Evolutionary conservation across 2,888 invertebrate species (phyloP).

Genomic region (Torymus tubicola): DNA sequence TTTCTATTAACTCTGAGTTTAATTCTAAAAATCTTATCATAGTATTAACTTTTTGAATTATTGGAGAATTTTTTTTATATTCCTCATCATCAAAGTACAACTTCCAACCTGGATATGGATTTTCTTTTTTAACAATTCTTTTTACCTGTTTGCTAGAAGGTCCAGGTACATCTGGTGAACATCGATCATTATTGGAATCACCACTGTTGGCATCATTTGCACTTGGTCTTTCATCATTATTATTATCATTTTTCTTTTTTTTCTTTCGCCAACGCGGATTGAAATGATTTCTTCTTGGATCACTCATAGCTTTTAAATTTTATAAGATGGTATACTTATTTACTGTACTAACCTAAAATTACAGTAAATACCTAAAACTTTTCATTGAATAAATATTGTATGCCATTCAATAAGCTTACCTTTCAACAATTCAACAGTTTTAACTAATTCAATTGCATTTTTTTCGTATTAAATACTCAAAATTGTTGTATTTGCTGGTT

Average conservation of each 20-base stretch:
- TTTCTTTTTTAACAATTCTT: slow-evolving; percentile 58
- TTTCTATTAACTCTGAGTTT: slow-evolving; percentile 77
- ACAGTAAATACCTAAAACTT: not conserved
- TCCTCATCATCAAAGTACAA: slow-evolving; percentile 86
- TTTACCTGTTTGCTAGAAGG: slow-evolving; percentile 35
- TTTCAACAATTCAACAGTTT: no score
- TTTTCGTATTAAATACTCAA: no score
- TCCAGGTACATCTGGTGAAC: slow-evolving; percentile 19
- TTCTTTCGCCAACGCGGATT: slow-evolving; percentile 40
- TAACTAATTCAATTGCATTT: no score
- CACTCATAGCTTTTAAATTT: slow-evolving; percentile 30
- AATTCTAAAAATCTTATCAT: slow-evolving; percentile 79
- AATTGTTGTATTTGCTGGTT: not conserved
- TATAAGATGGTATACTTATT: not conserved
- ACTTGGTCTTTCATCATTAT: slow-evolving; percentile 3
- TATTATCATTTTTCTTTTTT: slow-evolving; percentile 25
- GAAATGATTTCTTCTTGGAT: slow-evolving; percentile 35
- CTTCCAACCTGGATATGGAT: slow-evolving; percentile 84
- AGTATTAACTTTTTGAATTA: slow-evolving; percentile 77
- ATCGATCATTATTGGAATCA: slow-evolving; percentile 16
- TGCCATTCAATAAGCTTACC: no score
- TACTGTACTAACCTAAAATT: not conserved
- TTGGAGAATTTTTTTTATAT: slow-evolving; percentile 76
- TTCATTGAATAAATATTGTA: not conserved
- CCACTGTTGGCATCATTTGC: slow-evolving; percentile 22